Evolutionary conservation across 2,797 vertebrate genomes (phyloP).

Genomic region (Phrynocephalus vlangalii): DNA sequence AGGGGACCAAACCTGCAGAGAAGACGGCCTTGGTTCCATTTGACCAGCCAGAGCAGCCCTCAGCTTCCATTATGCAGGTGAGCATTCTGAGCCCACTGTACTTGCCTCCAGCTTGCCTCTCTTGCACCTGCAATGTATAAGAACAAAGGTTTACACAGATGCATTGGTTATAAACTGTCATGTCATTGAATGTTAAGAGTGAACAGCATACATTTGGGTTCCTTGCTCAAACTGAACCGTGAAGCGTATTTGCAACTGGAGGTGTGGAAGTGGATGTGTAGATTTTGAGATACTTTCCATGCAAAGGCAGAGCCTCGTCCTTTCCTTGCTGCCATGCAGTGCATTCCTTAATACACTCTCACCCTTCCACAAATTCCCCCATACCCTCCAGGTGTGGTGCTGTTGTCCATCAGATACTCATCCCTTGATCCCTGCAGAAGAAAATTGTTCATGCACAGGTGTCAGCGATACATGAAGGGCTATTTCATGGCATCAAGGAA

Average conservation of each 20-base stretch:
- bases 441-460: too few species aligned
- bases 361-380: too few species aligned
- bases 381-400: too few species aligned
- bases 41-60: slow-evolving; percentile 99
- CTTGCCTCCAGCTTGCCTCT: accelerated
- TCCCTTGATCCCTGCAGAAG: too few species aligned
- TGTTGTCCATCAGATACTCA: too few species aligned
- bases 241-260: not conserved
- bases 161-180: not conserved
- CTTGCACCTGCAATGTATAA: slow-evolving; percentile 59
- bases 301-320: too few species aligned
- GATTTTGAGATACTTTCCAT: too few species aligned
- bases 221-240: not conserved
- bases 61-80: slow-evolving; percentile 67
- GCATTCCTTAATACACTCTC: too few species aligned
- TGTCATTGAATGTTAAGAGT: not conserved
- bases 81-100: not conserved
- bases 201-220: not conserved
- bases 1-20: slow-evolving; percentile 99
- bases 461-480: too few species aligned
- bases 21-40: slow-evolving; percentile 99
- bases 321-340: too few species aligned
- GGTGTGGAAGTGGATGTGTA: too few species aligned
- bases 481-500: too few species aligned
- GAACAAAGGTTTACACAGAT: not conserved